Evolutionary conservation across 1,140 invertebrate species (phyloP).

Genomic region (Vanessa tameamea): DNA sequence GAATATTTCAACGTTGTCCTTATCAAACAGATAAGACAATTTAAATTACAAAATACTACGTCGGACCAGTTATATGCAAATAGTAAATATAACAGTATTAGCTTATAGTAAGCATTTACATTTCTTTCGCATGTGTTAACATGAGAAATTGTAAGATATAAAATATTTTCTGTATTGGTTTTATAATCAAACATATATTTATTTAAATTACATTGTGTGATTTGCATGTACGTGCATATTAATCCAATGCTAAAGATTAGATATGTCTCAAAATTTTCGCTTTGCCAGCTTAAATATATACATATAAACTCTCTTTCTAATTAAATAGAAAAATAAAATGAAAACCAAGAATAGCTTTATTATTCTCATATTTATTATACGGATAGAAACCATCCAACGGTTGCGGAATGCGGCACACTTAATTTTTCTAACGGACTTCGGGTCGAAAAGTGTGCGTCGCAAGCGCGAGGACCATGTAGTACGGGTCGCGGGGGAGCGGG

Average conservation of each 20-base stretch:
- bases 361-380: slow-evolving; percentile 35
- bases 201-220: too few species aligned
- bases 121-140: too few species aligned
- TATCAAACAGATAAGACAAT: slow-evolving; percentile 6
- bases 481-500: slow-evolving; percentile 44
- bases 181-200: too few species aligned
- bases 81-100: background rate
- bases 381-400: slow-evolving; percentile 57
- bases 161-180: too few species aligned
- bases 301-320: too few species aligned
- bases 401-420: slow-evolving; percentile 75
- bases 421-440: slow-evolving; percentile 78
- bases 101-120: background rate
- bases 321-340: background rate
- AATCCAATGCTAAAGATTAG: too few species aligned
- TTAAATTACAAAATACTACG: background rate
- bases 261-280: too few species aligned
- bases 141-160: too few species aligned
- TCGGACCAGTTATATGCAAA: background rate
- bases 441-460: slow-evolving; percentile 73
- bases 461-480: slow-evolving; percentile 65
- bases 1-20: too few species aligned
- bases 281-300: too few species aligned
- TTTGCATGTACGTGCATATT: too few species aligned
- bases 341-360: background rate